Base-by-base conservation (phyloP, 2,888 invertebrate genomes). In the Maniola hyperantus region DNA sequence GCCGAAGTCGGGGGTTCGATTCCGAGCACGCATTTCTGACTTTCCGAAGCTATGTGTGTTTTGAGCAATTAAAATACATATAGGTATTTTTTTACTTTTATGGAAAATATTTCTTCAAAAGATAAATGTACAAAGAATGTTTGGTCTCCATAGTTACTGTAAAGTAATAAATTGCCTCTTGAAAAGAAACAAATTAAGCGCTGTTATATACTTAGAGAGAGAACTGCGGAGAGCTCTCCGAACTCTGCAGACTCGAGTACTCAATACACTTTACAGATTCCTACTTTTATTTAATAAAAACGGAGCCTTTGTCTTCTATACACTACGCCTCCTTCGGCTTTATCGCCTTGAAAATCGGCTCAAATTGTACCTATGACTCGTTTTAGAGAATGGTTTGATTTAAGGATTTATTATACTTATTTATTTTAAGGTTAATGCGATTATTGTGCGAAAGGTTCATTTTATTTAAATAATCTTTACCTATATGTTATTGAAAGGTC, bases 81-180 rank as follows among this genome's bases (percentile, higher is more conserved):
- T 5, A 39, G 39, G 26, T 26, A 36, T 6, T 44, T 5, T 13
- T 44, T 44, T 44, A n/a, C 13, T 0, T 5, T 44, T 44, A 5
- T 13, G n/a, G 6, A n/a, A 42, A 13, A 44, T 2, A 13, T n/a
- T 44, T 44, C 44, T 44, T 44, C 5, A n/a, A 44, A n/a, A 44
- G n/a, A 1, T 5, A 7, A 33, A 53, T n/a, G 33, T 33, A 26
- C 13, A 13, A 53, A 4, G 48, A 53, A 6, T 26, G 51, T 53
- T 51, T 7, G 13, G 33, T 33, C 51, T 53, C 33, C 51, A 53
- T 26, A n/a, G 51, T 33, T 53, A 53, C 51, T 6, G 51, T 33
- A 33, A 55, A 55, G 36, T 36, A 55, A 55, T 54, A 34, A 36
- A 15, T 36, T 36, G 54, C 55, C 55, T 55, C 55, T 18, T 36